Evolutionary conservation across 2,888 invertebrate species (phyloP).

Genomic region (Cerastoderma edule): DNA sequence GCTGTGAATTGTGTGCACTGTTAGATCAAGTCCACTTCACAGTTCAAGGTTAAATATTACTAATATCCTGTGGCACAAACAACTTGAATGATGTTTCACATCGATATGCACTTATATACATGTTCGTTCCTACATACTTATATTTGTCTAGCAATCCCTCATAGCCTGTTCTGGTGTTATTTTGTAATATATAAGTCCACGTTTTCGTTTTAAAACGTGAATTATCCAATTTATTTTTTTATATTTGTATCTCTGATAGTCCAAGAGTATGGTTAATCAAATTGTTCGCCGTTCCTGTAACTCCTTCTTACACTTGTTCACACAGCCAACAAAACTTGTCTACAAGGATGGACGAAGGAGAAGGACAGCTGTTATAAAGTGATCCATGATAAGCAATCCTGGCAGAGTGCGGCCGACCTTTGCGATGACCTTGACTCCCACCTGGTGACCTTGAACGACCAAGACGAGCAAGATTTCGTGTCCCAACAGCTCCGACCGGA

Average conservation of each 20-base stretch:
- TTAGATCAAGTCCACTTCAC: too few relatives aligned
- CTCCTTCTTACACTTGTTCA: not conserved
- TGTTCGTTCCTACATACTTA: too few relatives aligned
- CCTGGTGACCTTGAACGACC: constrained; percentile 28
- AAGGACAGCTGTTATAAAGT: constrained; percentile 30
- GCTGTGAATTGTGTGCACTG: too few relatives aligned
- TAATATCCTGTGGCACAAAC: too few relatives aligned
- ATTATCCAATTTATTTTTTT: not conserved
- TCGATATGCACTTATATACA: too few relatives aligned
- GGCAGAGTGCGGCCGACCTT: constrained; percentile 10
- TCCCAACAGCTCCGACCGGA: not conserved
- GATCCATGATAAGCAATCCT: constrained; percentile 15
- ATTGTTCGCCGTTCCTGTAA: not conserved
- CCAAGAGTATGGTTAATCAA: not conserved
- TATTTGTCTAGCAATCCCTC: not conserved
- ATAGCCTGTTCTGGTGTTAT: not conserved
- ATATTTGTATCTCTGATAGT: not conserved
- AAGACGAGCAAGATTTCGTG: constrained; percentile 37
- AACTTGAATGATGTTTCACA: too few relatives aligned
- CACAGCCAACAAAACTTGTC: not conserved
- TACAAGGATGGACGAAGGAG: constrained; percentile 30
- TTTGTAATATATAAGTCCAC: too few relatives aligned
- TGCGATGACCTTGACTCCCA: constrained; percentile 19
- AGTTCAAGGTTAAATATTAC: too few relatives aligned
- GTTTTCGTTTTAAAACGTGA: not conserved